phyloP scores from a whole-genome alignment of 2,113 vertebrate species.

The Hucho hucho region DNA sequence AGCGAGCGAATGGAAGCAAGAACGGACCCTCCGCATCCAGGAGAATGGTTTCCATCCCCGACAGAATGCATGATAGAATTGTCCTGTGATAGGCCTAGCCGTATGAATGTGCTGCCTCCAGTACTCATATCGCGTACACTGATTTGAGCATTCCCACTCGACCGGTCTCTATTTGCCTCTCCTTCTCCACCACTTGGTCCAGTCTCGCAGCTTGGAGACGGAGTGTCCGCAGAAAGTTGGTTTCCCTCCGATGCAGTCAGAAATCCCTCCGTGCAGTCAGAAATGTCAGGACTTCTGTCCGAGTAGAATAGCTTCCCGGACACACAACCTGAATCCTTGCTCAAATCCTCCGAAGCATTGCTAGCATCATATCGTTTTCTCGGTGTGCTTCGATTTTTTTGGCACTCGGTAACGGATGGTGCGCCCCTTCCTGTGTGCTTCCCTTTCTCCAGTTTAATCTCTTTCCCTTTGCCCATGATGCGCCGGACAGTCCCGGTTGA shows the following conservation, averaged over 20 bases:
- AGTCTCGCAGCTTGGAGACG: conserved; percentile 64
- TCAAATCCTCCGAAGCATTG: conserved; percentile 67
- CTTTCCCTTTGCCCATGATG: conserved; percentile 49
- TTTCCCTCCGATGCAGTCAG: conserved; percentile 84
- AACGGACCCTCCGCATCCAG: conserved; percentile 64
- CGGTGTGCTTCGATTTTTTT: conserved; percentile 39
- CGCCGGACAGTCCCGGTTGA: conserved; percentile 35
- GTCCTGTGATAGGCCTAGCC: conserved; percentile 39
- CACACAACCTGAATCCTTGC: conserved; percentile 69
- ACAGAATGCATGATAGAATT: conserved; percentile 40
- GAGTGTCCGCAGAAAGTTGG: conserved; percentile 68
- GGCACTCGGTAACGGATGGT: conserved; percentile 32
- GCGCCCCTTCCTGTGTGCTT: conserved; percentile 50
- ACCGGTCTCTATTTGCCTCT: conserved; percentile 32
- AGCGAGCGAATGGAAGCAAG: conserved; percentile 51
- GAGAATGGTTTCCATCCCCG: conserved; percentile 51
- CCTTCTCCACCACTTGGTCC: conserved; percentile 56
- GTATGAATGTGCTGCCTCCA: conserved; percentile 11
- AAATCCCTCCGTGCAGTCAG: conserved; percentile 80
- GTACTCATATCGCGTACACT: conserved; percentile 3
- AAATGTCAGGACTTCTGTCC: conserved; percentile 89
- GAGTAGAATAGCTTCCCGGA: conserved; percentile 77
- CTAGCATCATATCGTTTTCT: conserved; percentile 72
- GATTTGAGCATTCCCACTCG: background rate
- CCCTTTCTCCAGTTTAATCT: conserved; percentile 35